phyloP scores from a whole-genome alignment of 2,797 vertebrate genomes.

The Microcaecilia unicolor region DNA sequence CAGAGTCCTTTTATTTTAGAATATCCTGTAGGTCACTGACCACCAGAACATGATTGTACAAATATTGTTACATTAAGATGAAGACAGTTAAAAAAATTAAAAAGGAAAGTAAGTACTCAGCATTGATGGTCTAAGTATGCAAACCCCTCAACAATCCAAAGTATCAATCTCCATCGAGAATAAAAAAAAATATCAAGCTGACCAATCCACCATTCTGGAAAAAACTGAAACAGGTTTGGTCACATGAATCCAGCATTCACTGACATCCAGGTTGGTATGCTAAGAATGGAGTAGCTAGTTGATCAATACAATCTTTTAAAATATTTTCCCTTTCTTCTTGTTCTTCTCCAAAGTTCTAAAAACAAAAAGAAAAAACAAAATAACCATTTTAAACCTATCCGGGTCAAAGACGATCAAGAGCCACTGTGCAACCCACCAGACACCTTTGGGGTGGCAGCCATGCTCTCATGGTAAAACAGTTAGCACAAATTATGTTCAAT shows the following conservation, averaged over 20 bases:
- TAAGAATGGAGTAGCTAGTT: slow-evolving; percentile 63
- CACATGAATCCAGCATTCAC: slow-evolving; percentile 68
- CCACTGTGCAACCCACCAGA: too few species aligned
- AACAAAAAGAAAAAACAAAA: slow-evolving; percentile 10
- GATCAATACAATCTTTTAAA: slow-evolving; percentile 70
- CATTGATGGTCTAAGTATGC: slow-evolving; percentile 73
- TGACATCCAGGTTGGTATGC: slow-evolving; percentile 77
- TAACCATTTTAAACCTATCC: neutral
- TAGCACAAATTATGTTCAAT: too few species aligned
- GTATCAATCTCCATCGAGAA: slow-evolving; percentile 61
- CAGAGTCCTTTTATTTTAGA: slow-evolving; percentile 55
- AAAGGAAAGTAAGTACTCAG: slow-evolving; percentile 58
- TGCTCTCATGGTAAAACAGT: too few species aligned
- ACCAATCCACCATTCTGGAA: slow-evolving; percentile 69
- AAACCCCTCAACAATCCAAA: slow-evolving; percentile 66
- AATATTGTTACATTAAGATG: slow-evolving; percentile 59
- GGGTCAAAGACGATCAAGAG: too few species aligned
- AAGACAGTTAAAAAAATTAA: slow-evolving; percentile 54
- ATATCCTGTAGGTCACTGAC: slow-evolving; percentile 68
- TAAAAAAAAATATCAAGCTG: slow-evolving; percentile 70
- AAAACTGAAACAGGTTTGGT: slow-evolving; percentile 66
- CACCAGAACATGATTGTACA: slow-evolving; percentile 82
- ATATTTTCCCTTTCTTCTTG: slow-evolving; percentile 99
- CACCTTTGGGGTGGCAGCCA: too few species aligned
- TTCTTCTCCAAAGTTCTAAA: slow-evolving; percentile 97